Conservation (phyloP, 2,113 vertebrate genomes). For the Taurulus bubalis region DNA sequence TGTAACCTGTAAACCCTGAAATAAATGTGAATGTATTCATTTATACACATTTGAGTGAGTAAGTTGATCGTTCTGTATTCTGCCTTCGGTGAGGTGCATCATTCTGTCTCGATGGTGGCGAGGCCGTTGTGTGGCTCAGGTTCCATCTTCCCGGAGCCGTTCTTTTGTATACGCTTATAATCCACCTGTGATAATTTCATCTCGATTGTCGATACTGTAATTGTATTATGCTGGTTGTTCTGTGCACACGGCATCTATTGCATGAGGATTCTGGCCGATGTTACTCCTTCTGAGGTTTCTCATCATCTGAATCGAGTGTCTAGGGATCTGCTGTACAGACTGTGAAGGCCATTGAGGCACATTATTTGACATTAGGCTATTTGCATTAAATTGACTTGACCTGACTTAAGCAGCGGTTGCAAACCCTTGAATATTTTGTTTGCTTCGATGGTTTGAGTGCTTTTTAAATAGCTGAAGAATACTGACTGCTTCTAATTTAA, state of each 20-base stretch:
- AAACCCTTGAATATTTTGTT: background rate
- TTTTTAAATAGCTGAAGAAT: background rate
- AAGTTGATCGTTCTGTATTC: background rate
- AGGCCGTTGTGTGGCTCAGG: background rate
- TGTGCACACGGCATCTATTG: background rate
- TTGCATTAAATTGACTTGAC: background rate
- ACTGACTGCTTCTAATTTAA: background rate
- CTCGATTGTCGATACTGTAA: background rate
- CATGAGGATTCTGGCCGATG: background rate
- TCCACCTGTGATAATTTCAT: background rate
- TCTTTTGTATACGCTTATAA: background rate
- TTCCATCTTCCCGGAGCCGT: background rate
- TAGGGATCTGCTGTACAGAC: background rate
- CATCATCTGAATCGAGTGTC: background rate
- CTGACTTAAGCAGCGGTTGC: background rate
- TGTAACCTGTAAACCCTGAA: constrained; percentile 12
- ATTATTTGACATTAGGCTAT: background rate
- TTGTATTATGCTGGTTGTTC: no score
- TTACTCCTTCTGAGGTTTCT: background rate
- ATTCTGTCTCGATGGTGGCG: background rate
- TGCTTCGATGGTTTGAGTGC: background rate
- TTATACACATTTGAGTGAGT: background rate
- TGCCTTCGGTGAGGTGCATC: constrained; percentile 4
- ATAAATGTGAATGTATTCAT: background rate
- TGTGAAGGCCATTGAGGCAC: background rate